A percentile compares a stretch with the other conserved stretches of the same genome.
phyloP scores from a whole-genome alignment of 2,113 vertebrate species.

The Delphinus delphis region DNA sequence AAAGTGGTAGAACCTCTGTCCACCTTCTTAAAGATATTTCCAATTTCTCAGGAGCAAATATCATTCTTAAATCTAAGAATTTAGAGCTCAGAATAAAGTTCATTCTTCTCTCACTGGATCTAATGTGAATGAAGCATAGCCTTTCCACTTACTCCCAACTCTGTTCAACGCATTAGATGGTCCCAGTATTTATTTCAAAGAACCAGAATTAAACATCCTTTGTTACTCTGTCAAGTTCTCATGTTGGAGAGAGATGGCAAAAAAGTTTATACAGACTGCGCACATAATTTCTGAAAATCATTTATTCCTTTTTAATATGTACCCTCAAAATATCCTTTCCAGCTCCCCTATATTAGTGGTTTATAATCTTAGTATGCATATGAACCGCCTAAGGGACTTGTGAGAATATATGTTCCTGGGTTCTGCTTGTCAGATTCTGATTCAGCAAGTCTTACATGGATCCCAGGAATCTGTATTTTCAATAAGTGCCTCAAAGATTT shows the following conservation, averaged over 20 bases:
- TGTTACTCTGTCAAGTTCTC: not conserved
- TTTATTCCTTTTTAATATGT: not conserved
- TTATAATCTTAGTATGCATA: not conserved
- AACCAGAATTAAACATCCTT: not conserved
- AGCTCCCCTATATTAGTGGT: not conserved
- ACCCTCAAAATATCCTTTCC: not conserved
- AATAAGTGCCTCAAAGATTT: not conserved
- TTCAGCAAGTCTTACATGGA: not conserved
- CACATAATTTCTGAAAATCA: not conserved
- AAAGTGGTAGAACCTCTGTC: not conserved
- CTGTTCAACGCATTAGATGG: not conserved
- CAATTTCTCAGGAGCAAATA: not conserved
- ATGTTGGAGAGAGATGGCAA: not conserved
- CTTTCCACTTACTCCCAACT: not conserved
- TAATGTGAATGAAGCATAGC: not conserved
- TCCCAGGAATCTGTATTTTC: not conserved
- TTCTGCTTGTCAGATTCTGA: not conserved
- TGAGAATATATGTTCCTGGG: not conserved
- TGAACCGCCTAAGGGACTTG: not conserved
- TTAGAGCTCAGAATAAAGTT: not conserved
- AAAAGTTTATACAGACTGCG: not conserved
- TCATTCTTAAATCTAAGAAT: not conserved
- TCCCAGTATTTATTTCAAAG: not conserved
- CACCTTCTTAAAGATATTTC: not conserved
- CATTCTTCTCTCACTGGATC: not conserved